These are phyloP conservation scores for Pocillopora verrucosa DNA, from an alignment of 64 coral and sea anemone genomes.

Conservation along the genomic window DNA sequence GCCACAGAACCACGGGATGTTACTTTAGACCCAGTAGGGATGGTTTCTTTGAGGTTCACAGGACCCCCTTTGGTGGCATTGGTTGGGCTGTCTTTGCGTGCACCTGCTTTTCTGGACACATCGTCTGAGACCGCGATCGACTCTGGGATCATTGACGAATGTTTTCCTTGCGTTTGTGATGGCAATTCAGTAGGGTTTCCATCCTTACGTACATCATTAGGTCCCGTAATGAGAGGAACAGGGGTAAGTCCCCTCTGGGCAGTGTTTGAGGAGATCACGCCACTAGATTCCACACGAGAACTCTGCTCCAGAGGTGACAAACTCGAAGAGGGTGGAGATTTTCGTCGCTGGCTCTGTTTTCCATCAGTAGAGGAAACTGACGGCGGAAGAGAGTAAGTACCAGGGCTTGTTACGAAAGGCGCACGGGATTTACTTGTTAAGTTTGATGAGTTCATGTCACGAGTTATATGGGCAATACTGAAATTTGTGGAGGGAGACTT, in stretches of 20 bases:
- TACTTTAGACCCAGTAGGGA: neutral
- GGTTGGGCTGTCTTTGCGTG: neutral
- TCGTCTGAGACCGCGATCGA: neutral
- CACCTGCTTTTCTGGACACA: neutral
- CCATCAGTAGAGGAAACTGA: neutral
- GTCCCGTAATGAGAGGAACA: neutral
- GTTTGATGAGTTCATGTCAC: slow-evolving; percentile 22
- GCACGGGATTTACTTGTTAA: neutral
- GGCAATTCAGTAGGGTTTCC: neutral
- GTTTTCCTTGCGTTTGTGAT: neutral
- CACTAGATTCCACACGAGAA: neutral
- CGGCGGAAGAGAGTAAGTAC: neutral
- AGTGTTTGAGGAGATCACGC: neutral
- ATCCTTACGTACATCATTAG: neutral
- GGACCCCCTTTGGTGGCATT: neutral
- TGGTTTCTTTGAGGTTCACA: neutral
- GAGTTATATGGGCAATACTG: slow-evolving; percentile 83
- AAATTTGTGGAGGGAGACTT: slow-evolving; percentile 68
- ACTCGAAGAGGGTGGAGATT: neutral
- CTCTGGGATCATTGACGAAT: too few species aligned
- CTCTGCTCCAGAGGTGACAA: neutral
- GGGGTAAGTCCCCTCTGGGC: neutral
- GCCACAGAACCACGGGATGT: neutral
- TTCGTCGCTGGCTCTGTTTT: slow-evolving; percentile 11
- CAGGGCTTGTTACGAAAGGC: slow-evolving; percentile 5